Conservation (phyloP, 2,797 vertebrate genomes). For the Typhlichthys eigenmanni region DNA sequence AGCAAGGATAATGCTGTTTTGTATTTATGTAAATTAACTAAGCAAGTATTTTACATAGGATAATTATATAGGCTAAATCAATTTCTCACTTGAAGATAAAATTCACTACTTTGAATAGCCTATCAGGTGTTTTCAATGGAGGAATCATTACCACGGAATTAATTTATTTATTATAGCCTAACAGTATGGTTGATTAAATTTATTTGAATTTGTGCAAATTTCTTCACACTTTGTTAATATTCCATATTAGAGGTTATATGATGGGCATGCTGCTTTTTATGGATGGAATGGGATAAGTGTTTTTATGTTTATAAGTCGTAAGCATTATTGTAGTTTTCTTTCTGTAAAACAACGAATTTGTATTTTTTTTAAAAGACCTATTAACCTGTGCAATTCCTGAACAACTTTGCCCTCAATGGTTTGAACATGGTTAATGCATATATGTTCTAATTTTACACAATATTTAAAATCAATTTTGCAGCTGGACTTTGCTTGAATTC, state of each 20-base stretch:
- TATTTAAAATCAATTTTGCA: slow-evolving; percentile 34
- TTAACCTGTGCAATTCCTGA: neutral
- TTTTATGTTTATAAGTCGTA: slow-evolving; percentile 18
- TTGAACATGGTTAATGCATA: neutral
- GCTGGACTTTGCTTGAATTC: slow-evolving; percentile 43
- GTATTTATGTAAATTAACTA: slow-evolving; percentile 31
- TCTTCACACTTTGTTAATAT: neutral
- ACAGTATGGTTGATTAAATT: slow-evolving; percentile 26
- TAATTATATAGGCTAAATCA: slow-evolving; percentile 5
- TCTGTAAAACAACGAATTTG: no score
- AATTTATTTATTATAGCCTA: no score
- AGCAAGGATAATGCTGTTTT: neutral
- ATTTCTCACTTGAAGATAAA: slow-evolving; percentile 14
- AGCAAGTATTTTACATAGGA: neutral
- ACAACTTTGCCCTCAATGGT: no score
- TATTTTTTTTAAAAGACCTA: neutral
- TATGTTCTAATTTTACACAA: neutral
- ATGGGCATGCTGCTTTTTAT: slow-evolving; percentile 2
- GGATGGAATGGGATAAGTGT: slow-evolving; percentile 1
- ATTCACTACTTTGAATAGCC: slow-evolving; percentile 5
- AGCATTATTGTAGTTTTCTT: neutral
- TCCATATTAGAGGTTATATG: slow-evolving; percentile 6
- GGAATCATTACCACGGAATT: slow-evolving; percentile 13
- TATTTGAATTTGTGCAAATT: slow-evolving; percentile 16
- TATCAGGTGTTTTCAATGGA: slow-evolving; percentile 10